phyloP scores from a whole-genome alignment of 1,140 invertebrate species.

The Aphidius gifuensis region DNA sequence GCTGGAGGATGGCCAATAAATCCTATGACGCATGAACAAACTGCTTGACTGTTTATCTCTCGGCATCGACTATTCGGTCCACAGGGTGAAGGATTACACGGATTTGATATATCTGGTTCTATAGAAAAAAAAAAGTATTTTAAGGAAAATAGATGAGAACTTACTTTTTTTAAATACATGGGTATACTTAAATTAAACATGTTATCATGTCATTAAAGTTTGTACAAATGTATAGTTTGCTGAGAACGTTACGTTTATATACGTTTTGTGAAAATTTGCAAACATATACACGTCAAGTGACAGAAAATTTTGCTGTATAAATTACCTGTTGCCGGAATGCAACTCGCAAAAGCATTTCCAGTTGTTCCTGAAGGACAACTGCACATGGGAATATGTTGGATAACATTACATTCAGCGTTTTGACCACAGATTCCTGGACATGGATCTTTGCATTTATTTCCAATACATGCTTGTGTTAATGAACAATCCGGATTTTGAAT shows the following conservation, averaged over 20 bases:
- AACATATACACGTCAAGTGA: too few relatives aligned
- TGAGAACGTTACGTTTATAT: too few relatives aligned
- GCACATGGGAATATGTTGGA: slow-evolving; percentile 74
- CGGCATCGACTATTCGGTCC: slow-evolving; percentile 64
- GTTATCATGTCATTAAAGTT: too few relatives aligned
- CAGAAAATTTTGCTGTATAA: too few relatives aligned
- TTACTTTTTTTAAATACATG: too few relatives aligned
- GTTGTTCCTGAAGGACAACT: slow-evolving; percentile 67
- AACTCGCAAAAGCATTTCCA: slow-evolving; percentile 70
- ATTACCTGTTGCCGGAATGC: slow-evolving; percentile 54
- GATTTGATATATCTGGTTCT: slow-evolving; percentile 35
- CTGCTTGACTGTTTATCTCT: slow-evolving; percentile 57
- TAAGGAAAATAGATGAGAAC: too few relatives aligned
- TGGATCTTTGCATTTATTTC: slow-evolving; percentile 68
- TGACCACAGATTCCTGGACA: slow-evolving; percentile 71
- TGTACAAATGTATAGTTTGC: too few relatives aligned
- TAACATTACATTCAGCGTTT: slow-evolving; percentile 70
- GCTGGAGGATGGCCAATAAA: slow-evolving; percentile 64
- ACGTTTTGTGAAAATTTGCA: too few relatives aligned
- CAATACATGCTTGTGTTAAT: slow-evolving; percentile 64
- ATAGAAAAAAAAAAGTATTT: background rate
- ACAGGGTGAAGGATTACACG: slow-evolving; percentile 63
- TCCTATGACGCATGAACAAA: slow-evolving; percentile 62
- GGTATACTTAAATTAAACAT: too few relatives aligned
- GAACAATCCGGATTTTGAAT: slow-evolving; percentile 69